phyloP scores from a whole-genome alignment of 2,797 vertebrate genomes.

The Amniataba percoides region DNA sequence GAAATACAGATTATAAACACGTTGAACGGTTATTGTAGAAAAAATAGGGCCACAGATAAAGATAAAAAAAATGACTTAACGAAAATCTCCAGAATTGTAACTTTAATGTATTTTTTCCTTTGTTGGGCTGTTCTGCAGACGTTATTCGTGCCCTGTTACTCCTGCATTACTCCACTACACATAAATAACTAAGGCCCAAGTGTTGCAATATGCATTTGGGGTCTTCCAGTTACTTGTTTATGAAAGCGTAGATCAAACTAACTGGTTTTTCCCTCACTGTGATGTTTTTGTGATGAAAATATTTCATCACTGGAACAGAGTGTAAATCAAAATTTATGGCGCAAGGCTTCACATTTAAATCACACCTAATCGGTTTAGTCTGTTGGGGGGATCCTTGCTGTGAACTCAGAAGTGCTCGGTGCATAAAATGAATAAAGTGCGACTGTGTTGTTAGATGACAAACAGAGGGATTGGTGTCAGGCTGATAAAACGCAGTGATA shows the following conservation, averaged over 20 bases:
- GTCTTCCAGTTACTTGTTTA: not conserved
- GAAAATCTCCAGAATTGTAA: not conserved
- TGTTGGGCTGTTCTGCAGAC: not conserved
- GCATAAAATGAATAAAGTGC: constrained; percentile 8
- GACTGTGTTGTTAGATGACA: constrained; percentile 18
- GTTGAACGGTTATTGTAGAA: not conserved
- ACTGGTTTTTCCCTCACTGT: not conserved
- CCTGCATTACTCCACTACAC: not conserved
- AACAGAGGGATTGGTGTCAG: constrained; percentile 28
- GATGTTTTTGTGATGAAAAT: constrained; percentile 24
- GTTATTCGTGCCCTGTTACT: not conserved
- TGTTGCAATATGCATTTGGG: constrained; percentile 13
- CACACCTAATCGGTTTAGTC: constrained; percentile 14
- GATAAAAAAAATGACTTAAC: not conserved
- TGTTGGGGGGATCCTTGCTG: not conserved
- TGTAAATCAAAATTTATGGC: constrained; percentile 6
- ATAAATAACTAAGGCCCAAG: not conserved
- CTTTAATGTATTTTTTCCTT: not conserved
- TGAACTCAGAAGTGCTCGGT: not conserved
- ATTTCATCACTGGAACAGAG: constrained; percentile 34
- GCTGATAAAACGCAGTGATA: constrained; percentile 15
- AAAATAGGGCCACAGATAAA: not conserved
- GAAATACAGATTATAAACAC: not conserved
- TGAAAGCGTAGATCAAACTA: constrained; percentile 33
- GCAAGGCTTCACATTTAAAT: constrained; percentile 5